Conservation (phyloP, 2,888 invertebrate species). For the Neoascia interrupta region DNA sequence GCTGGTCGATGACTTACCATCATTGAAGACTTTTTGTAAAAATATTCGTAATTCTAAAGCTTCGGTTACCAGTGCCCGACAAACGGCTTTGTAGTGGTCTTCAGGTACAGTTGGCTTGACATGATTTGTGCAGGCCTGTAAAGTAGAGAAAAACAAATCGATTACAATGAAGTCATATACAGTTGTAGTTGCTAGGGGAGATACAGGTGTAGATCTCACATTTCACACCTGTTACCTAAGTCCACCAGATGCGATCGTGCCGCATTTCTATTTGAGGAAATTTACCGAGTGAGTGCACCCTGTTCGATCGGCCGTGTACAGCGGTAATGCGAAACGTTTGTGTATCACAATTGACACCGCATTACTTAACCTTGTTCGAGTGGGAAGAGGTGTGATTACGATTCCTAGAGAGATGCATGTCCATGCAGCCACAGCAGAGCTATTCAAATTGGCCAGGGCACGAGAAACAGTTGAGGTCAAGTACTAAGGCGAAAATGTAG, state of each 20-base stretch:
- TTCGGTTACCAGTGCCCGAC: conserved; percentile 94
- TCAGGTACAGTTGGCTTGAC: conserved; percentile 80
- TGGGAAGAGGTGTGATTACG: conserved; percentile 51
- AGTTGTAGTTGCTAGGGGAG: background rate
- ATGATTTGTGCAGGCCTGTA: conserved; percentile 81
- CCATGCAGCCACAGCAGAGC: background rate
- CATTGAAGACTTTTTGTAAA: conserved; percentile 88
- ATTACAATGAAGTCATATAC: conserved; percentile 16
- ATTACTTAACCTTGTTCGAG: conserved; percentile 60
- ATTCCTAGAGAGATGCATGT: conserved; percentile 6
- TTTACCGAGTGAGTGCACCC: conserved; percentile 36
- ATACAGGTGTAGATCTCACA: conserved; percentile 41
- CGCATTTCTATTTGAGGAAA: too few species aligned
- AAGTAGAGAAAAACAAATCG: conserved; percentile 57
- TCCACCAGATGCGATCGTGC: conserved; percentile 20
- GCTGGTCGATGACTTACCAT: too few species aligned
- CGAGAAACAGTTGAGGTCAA: conserved; percentile 48
- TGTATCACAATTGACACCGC: conserved; percentile 64
- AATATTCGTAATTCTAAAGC: conserved; percentile 94
- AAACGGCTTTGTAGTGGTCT: conserved; percentile 91
- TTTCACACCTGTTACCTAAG: conserved; percentile 66
- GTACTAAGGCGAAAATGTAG: conserved; percentile 35
- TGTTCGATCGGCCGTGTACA: conserved; percentile 10
- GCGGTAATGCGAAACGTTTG: conserved; percentile 51
- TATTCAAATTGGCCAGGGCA: conserved; percentile 36